A percentile compares a stretch with the other conserved stretches of the same genome.
Conservation (phyloP, 2,888 invertebrate species). For the Yponomeuta cagnagella region DNA sequence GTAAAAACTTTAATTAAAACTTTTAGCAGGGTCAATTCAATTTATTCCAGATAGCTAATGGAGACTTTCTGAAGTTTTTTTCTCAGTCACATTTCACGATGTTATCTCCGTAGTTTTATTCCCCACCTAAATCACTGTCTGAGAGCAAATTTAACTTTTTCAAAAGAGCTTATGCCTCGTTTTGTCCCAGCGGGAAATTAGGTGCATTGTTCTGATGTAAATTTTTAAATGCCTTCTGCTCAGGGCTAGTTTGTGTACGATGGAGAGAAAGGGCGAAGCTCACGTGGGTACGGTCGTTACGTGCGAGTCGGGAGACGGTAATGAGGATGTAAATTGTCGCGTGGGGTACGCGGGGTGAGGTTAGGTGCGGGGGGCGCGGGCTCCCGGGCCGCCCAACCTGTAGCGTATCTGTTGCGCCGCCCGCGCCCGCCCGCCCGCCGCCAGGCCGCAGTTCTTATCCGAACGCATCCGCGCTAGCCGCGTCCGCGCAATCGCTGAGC, state of each 20-base stretch:
- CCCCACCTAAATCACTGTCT: not conserved
- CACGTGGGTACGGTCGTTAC: slow-evolving; percentile 25
- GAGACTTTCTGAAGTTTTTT: not conserved
- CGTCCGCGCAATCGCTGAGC: not conserved
- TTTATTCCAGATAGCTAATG: not conserved
- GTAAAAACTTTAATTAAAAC: not conserved
- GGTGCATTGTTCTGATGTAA: not conserved
- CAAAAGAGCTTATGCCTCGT: not conserved
- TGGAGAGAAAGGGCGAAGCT: not conserved
- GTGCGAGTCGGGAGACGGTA: slow-evolving; percentile 50
- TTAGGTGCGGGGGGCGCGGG: slow-evolving; percentile 24
- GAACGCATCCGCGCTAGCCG: slow-evolving; percentile 12
- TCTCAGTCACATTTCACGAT: not conserved
- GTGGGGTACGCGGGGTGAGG: slow-evolving; percentile 31
- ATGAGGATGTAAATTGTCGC: slow-evolving; percentile 67
- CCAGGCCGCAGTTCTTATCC: slow-evolving; percentile 7
- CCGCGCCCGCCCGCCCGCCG: slow-evolving; percentile 40
- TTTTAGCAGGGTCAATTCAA: not conserved
- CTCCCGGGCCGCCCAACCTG: slow-evolving; percentile 70
- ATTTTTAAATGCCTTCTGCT: not conserved
- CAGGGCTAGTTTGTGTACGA: not conserved
- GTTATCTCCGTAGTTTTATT: not conserved
- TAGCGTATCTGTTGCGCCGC: slow-evolving; percentile 70
- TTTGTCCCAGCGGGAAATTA: not conserved
- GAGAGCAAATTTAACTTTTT: not conserved